Percentiles rank a stretch among this genome's conserved stretches.
phyloP scores from a whole-genome alignment of 2,888 invertebrate species.

The Psococerastis gibbosa region DNA sequence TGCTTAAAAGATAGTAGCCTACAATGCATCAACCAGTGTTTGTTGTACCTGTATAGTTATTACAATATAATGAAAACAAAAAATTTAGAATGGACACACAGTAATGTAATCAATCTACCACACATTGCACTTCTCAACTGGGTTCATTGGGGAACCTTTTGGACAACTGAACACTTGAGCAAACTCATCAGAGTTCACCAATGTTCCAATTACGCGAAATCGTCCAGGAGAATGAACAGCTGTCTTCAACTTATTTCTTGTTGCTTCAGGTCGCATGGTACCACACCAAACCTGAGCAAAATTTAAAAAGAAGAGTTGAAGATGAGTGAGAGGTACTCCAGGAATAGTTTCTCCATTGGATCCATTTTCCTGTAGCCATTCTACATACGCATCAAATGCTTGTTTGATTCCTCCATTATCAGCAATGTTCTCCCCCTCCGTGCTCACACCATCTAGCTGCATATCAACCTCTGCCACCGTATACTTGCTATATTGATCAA shows the following conservation, averaged over 20 bases:
- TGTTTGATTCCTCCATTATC: conserved; percentile 93
- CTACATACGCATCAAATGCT: conserved; percentile 68
- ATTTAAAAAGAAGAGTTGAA: conserved; percentile 76
- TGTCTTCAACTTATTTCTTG: conserved; percentile 57
- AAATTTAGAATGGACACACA: no score
- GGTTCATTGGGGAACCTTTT: conserved; percentile 60
- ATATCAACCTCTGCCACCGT: conserved; percentile 60
- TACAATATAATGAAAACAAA: no score
- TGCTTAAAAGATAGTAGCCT: no score
- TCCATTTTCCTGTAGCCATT: conserved; percentile 47
- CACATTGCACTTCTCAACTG: conserved; percentile 52
- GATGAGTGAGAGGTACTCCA: conserved; percentile 51
- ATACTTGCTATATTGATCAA: conserved; percentile 70
- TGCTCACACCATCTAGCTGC: conserved; percentile 55
- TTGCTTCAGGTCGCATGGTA: conserved; percentile 61
- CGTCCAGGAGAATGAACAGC: conserved; percentile 70
- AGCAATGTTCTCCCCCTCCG: conserved; percentile 88
- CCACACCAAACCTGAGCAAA: conserved; percentile 76
- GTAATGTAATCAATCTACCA: no score
- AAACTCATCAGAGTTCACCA: conserved; percentile 61
- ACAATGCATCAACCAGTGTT: no score
- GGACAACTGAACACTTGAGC: conserved; percentile 51
- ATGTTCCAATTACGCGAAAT: conserved; percentile 58
- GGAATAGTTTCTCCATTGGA: conserved; percentile 42
- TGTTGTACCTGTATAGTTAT: no score